Evolutionary conservation across 2,113 vertebrate genomes (phyloP).

Genomic region (Platichthys stellatus): DNA sequence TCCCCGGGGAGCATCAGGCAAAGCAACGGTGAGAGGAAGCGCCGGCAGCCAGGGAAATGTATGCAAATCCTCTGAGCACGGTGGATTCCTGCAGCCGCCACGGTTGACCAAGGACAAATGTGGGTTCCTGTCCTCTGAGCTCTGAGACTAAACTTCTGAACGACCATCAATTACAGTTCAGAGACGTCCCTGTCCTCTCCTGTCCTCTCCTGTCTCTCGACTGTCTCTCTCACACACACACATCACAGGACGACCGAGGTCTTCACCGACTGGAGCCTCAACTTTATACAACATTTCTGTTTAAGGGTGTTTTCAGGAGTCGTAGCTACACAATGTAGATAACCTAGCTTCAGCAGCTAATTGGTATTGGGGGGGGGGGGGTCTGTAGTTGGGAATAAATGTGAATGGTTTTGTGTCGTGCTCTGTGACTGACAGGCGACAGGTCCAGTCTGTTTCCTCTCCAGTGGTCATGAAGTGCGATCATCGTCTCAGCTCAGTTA

Average conservation of each 20-base stretch:
- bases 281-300: no score
- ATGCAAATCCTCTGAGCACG: conserved; percentile 53
- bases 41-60: conserved; percentile 33
- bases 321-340: no score
- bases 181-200: no score
- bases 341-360: no score
- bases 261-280: no score
- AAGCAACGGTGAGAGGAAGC: conserved; percentile 16
- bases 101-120: conserved; percentile 36
- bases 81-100: conserved; percentile 20
- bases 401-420: neutral
- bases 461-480: neutral
- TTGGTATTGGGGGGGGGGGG: no score
- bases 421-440: no score
- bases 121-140: conserved; percentile 35
- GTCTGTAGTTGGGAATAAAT: neutral
- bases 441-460: neutral
- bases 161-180: no score
- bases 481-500: neutral
- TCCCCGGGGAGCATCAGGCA: conserved; percentile 40
- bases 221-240: no score
- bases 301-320: no score
- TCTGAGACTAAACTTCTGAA: neutral
- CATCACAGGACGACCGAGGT: no score
- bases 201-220: no score